phyloP scores from a whole-genome alignment of 2,888 invertebrate species.

The Allophyes oxyacanthae region DNA sequence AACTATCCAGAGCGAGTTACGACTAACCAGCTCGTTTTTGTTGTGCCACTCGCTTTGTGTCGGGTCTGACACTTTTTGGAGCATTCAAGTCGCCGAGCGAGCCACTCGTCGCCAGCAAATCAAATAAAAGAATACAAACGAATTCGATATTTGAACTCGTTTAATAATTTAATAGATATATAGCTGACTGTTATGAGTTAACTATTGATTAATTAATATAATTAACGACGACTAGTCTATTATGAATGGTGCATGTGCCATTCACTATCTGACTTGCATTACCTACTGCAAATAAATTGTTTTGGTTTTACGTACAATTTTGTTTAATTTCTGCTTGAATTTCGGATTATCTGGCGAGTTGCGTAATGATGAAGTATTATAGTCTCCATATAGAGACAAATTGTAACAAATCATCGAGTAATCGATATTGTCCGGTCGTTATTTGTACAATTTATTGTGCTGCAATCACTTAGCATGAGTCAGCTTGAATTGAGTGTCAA shows the following conservation, averaged over 20 bases:
- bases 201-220: too few species aligned
- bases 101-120: constrained; percentile 30
- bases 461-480: constrained; percentile 37
- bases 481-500: constrained; percentile 36
- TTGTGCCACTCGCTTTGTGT: constrained; percentile 57
- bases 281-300: background rate
- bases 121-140: constrained; percentile 4
- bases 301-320: background rate
- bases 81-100: constrained; percentile 51
- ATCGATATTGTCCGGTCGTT: constrained; percentile 23
- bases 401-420: constrained; percentile 33
- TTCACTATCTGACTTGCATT: too few species aligned
- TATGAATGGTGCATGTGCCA: too few species aligned
- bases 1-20: constrained; percentile 79
- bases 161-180: too few species aligned
- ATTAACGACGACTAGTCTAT: too few species aligned
- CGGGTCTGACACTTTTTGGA: constrained; percentile 47
- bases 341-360: constrained; percentile 21
- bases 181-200: too few species aligned
- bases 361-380: constrained; percentile 5
- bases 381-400: constrained; percentile 4
- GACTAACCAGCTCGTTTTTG: constrained; percentile 68
- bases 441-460: constrained; percentile 28
- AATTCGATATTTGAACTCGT: too few species aligned
- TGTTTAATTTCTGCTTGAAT: constrained; percentile 1